phyloP scores from a whole-genome alignment of 2,888 invertebrate species.

The Nineta flava region DNA sequence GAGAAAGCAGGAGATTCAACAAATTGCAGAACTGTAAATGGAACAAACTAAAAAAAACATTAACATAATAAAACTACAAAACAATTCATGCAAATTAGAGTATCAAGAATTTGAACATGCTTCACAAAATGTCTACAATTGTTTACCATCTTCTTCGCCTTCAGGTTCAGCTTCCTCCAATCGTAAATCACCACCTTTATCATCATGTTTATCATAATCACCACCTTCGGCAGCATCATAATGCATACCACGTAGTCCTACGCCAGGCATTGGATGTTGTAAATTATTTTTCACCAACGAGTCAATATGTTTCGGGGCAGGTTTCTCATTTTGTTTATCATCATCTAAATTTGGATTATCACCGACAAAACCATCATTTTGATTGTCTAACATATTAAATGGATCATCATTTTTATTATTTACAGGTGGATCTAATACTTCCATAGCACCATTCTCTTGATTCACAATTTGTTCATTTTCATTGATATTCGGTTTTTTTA shows the following conservation, averaged over 20 bases:
- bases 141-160: slow-evolving; percentile 32
- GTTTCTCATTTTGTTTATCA: neutral
- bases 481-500: slow-evolving; percentile 6
- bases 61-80: no score
- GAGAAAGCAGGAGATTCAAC: no score
- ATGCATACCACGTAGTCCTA: neutral
- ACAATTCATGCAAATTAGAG: no score
- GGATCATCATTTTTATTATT: slow-evolving; percentile 13
- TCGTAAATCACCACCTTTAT: slow-evolving; percentile 16
- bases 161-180: slow-evolving; percentile 18
- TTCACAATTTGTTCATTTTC: slow-evolving; percentile 12
- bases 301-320: slow-evolving; percentile 14
- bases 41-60: no score
- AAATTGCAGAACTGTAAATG: no score
- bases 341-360: slow-evolving; percentile 9
- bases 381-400: slow-evolving; percentile 9
- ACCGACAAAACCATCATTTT: slow-evolving; percentile 11
- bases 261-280: slow-evolving; percentile 16
- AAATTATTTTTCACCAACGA: slow-evolving; percentile 13
- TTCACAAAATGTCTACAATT: no score
- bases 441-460: slow-evolving; percentile 24
- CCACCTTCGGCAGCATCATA: slow-evolving; percentile 12
- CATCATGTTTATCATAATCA: slow-evolving; percentile 17
- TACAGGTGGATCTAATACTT: slow-evolving; percentile 22
- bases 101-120: no score